Percentiles rank a stretch among this genome's conserved stretches.
Evolutionary conservation across 2,113 vertebrate species (phyloP).

Genomic region (Trematocara marginatum): DNA sequence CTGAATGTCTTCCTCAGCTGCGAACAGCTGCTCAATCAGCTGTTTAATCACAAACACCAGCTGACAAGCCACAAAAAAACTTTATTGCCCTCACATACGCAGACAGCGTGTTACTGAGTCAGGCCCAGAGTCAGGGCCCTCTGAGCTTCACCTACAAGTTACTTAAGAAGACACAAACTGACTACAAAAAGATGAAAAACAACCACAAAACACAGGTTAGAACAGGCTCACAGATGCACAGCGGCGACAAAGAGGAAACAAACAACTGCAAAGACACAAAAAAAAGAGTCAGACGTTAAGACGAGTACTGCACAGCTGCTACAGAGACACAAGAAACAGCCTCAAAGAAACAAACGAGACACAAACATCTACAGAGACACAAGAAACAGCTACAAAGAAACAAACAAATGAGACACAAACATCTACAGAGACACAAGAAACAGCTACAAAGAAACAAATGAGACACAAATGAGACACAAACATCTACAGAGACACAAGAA

Average conservation of each 20-base stretch:
- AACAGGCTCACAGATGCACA: not conserved
- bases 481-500: not conserved
- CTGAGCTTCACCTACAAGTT: not conserved
- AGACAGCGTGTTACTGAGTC: not conserved
- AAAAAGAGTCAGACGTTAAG: fast-evolving
- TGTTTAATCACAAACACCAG: not conserved
- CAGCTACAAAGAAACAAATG: not conserved
- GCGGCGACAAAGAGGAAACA: not conserved
- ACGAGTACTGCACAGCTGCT: not conserved
- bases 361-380: too few species aligned
- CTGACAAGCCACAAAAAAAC: not conserved
- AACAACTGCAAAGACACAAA: not conserved
- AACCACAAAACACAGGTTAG: not conserved
- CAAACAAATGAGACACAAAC: not conserved
- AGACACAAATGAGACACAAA: not conserved
- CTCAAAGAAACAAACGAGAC: too few species aligned
- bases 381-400: too few species aligned
- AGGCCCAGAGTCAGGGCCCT: not conserved
- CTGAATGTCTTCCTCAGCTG: not conserved
- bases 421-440: not conserved
- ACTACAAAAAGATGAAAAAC: not conserved
- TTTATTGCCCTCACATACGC: not conserved
- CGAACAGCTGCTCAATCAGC: not conserved
- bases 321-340: too few species aligned
- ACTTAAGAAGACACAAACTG: not conserved